Evolutionary conservation across 2,113 vertebrate genomes (phyloP).

Genomic region (Chionis minor): DNA sequence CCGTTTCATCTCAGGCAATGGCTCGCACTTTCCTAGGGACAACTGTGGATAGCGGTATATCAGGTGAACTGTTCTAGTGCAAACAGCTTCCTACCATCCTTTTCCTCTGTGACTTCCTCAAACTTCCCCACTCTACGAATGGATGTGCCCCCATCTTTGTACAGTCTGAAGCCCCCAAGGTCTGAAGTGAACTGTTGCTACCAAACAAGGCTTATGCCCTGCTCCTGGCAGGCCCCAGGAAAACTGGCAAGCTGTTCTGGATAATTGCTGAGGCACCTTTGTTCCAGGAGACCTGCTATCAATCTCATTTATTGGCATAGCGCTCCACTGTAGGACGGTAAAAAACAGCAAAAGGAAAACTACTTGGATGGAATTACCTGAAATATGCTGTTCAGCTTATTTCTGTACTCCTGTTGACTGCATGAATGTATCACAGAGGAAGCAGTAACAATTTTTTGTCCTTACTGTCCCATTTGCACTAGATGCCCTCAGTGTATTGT

Average conservation of each 20-base stretch:
- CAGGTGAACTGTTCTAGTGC: background rate
- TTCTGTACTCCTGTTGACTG: background rate
- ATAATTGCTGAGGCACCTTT: background rate
- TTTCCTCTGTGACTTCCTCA: background rate
- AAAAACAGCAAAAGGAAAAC: background rate
- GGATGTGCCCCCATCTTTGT: background rate
- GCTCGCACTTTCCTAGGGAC: background rate
- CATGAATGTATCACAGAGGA: fast-evolving
- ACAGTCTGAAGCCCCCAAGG: background rate
- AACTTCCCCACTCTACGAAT: background rate
- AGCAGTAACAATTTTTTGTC: background rate
- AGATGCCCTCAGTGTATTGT: background rate
- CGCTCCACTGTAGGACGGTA: background rate
- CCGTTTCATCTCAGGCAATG: background rate
- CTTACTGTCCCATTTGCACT: background rate
- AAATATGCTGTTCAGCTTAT: background rate
- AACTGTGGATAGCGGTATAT: fast-evolving
- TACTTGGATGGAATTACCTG: background rate
- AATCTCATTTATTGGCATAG: background rate
- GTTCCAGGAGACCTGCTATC: background rate
- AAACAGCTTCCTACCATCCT: background rate
- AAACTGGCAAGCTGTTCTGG: background rate
- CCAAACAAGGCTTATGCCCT: background rate
- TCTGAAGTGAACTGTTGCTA: background rate
- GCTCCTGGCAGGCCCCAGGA: background rate